Evolutionary conservation across 2,888 invertebrate genomes (phyloP), one percentile per base, ranked within the genome.

Genomic region (Digitonthophagus gazella): DNA sequence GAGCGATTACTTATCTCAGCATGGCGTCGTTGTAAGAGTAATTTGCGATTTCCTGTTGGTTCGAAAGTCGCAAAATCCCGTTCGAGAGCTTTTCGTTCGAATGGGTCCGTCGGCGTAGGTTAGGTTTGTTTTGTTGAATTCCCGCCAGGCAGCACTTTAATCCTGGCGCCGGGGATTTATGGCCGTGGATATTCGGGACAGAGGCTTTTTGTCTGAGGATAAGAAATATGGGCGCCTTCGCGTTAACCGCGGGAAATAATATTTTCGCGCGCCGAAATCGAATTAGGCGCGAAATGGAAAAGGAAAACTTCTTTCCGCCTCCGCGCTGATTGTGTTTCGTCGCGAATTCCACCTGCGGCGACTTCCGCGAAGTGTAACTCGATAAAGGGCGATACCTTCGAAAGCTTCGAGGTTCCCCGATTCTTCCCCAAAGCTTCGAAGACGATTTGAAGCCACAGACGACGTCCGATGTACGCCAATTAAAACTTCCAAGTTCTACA

Each of bases 121-220:
- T 69, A 63, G 64, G 58, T 66, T 69, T 69, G 66, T 67, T 69
- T 69, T 69, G 66, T 69, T 67, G 69, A 69, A 69, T 66, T 57
- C 18, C 64, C 66, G 69, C 67, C 69, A 58, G n/a, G n/a, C n/a
- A n/a, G 64, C 64, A 19, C 63, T 66, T 64, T 64, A 64, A 69
- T 67, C 66, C 56, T 15, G 22, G 28, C 57, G 58, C 6, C 19
- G 20, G 61, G 66, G 61, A 66, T 65, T 68, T 65, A 68, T 68
- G 15, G 61, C 68, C 61, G 54, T 61, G 61, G 58, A 57, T 67
- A 58, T 61, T 19, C 61, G 61, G 20, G 20, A 61, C 16, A 20
- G 61, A 15, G 20, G 19, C 20, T 61, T 61, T 57, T 61, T 61
- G 14, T 44, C 28, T 5, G 28, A 44, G 28, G 11, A 44, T 44